phyloP scores from a whole-genome alignment of 2,797 vertebrate genomes.

The Merluccius polli region DNA sequence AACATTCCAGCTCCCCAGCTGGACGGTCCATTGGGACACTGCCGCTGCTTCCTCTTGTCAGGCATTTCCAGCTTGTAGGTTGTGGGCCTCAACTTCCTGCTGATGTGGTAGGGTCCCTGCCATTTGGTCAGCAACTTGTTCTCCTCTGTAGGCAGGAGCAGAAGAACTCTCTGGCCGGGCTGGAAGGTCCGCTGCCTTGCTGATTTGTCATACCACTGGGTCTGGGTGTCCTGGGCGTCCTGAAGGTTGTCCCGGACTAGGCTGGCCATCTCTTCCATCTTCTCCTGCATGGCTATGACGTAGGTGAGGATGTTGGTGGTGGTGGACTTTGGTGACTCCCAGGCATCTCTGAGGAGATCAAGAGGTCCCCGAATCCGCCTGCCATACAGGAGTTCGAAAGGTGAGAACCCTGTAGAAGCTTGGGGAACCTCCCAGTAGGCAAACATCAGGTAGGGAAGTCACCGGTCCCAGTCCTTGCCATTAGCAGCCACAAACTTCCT shows the following conservation, averaged over 20 bases:
- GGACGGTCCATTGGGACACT: too few relatives aligned
- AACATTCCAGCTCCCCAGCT: too few relatives aligned
- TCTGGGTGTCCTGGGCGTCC: neutral
- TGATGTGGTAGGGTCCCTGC: neutral
- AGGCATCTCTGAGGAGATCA: neutral
- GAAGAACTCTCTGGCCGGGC: neutral
- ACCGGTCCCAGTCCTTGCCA: too few relatives aligned
- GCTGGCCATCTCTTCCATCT: neutral
- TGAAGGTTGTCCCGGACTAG: neutral
- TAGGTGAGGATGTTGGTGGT: neutral
- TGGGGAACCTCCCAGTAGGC: too few relatives aligned
- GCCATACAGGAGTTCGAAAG: conserved; percentile 1
- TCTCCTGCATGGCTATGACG: neutral
- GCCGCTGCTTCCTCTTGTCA: neutral
- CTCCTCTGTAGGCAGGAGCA: neutral
- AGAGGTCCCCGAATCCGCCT: neutral
- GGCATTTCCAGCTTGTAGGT: neutral
- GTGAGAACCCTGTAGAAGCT: too few relatives aligned
- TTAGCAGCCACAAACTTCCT: too few relatives aligned
- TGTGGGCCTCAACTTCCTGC: neutral
- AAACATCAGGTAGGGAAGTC: too few relatives aligned
- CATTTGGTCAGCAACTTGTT: neutral
- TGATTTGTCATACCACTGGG: neutral
- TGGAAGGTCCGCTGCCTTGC: neutral
- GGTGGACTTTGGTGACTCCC: neutral